Evolutionary conservation across 1,140 invertebrate genomes (phyloP).

Genomic region (Nephila pilipes): DNA sequence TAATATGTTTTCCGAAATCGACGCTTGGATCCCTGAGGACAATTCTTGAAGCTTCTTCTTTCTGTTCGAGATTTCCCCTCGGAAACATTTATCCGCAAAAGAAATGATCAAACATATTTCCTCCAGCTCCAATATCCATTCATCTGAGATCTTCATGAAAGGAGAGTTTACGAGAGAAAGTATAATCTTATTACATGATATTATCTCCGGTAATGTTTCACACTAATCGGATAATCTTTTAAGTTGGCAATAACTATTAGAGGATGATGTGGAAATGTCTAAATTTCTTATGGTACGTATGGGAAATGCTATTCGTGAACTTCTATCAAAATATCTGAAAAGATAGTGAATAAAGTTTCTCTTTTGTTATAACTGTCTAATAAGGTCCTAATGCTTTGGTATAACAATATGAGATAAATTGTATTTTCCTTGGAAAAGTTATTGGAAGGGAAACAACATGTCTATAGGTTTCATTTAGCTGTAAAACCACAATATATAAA

Average conservation of each 20-base stretch:
- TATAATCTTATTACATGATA: slow-evolving; percentile 33
- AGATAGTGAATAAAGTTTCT: no score
- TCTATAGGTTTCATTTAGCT: no score
- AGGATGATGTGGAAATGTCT: background rate
- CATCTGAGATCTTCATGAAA: slow-evolving; percentile 50
- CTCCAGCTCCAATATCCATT: slow-evolving; percentile 7
- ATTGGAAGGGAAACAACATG: no score
- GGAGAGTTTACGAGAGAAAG: slow-evolving; percentile 18
- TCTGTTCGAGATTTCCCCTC: slow-evolving; percentile 24
- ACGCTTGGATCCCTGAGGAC: slow-evolving; percentile 29
- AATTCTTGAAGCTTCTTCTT: slow-evolving; percentile 17
- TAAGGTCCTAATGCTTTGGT: no score
- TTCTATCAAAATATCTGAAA: no score
- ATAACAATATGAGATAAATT: no score
- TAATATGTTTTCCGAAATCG: slow-evolving; percentile 54
- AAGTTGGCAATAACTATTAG: slow-evolving; percentile 11
- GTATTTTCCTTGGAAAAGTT: no score
- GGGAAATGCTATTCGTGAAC: no score
- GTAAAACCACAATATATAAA: no score
- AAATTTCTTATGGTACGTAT: no score
- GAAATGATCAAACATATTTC: slow-evolving; percentile 60
- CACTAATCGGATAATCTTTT: slow-evolving; percentile 28
- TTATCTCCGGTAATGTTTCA: slow-evolving; percentile 39
- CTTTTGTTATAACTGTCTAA: no score
- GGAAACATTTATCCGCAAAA: slow-evolving; percentile 54